Base-by-base conservation (phyloP, 2,797 vertebrate species). In the Sciurus vulgaris region DNA sequence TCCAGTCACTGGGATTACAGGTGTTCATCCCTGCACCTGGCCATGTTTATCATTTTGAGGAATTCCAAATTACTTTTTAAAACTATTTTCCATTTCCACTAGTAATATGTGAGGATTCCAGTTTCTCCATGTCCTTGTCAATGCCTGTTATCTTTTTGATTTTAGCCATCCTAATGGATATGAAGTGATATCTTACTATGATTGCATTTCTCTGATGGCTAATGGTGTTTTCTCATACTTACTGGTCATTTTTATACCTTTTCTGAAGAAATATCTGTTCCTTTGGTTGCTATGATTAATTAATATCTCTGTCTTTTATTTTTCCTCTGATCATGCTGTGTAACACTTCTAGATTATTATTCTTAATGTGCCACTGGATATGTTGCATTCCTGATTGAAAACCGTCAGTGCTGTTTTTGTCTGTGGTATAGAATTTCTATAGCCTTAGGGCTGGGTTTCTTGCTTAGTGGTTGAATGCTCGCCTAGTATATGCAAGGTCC, bases 21-120 rank as follows among this genome's bases (percentile, higher is more conserved):
- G 3, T 26, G 5, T 56, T 18, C 54, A 6, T 4, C 54, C 49
- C 49, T 15, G 14, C 14, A 15, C 49, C 49, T 12, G 86, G 54
- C 2, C 51, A 49, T 87, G 18, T 61, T 91, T 83, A 79, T n/a
- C 59, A 49, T 91, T 93, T 81, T 93, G 67, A 95, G 24, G 70
- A 92, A 92, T 93, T 93, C 20, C 49, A 93, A 76, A 84, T 51
- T 87, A 61, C 44, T 95, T 86, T 89, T 91, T 67, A 89, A 82
- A 93, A 73, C 14, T 1, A 2, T 38, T 94, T 79, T 49, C 14
- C 65, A 38, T 86, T 92, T 14, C 76, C 30, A 76, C 8, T 30
- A 89, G 35, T n/a, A 49, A 8, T 85, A 63, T 85, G 2, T 85
- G 51, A 89, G 26, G 49, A 49, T 86, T 89, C 38, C 24, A 41